These are phyloP conservation scores for Danio aesculapii DNA, from an alignment of 2,797 vertebrate genomes.

Conservation along the genomic window DNA sequence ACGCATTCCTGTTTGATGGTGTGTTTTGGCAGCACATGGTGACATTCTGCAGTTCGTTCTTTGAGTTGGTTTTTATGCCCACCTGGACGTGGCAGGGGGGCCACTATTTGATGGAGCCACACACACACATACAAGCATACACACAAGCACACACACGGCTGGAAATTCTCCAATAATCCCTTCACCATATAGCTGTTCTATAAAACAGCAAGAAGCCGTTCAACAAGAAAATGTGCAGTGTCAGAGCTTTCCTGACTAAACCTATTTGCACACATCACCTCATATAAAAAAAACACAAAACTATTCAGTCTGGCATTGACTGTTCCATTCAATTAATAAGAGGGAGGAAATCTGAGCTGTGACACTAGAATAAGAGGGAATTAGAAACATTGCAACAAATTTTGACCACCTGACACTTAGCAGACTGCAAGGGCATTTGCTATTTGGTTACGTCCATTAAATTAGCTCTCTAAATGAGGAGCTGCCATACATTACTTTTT, in stretches of 20 bases:
- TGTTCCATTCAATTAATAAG: slow-evolving; percentile 20
- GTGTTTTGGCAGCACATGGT: slow-evolving; percentile 49
- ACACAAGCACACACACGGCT: slow-evolving; percentile 33
- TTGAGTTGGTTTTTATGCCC: slow-evolving; percentile 42
- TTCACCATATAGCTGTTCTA: slow-evolving; percentile 20
- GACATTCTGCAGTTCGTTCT: slow-evolving; percentile 56
- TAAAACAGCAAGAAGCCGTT: slow-evolving; percentile 45
- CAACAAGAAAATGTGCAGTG: slow-evolving; percentile 37
- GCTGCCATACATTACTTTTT: background rate
- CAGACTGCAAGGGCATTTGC: slow-evolving; percentile 81
- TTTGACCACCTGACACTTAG: slow-evolving; percentile 75
- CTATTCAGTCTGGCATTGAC: slow-evolving; percentile 17
- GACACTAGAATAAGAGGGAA: background rate
- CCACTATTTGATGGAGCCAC: slow-evolving; percentile 35
- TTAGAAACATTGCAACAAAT: background rate
- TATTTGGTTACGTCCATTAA: slow-evolving; percentile 82
- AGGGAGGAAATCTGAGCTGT: background rate
- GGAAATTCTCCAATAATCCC: slow-evolving; percentile 26
- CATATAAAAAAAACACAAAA: slow-evolving; percentile 34
- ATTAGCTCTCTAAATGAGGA: slow-evolving; percentile 66
- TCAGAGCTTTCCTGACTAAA: slow-evolving; percentile 35
- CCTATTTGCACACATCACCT: slow-evolving; percentile 46
- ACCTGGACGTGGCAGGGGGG: slow-evolving; percentile 56
- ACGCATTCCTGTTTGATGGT: slow-evolving; percentile 55
- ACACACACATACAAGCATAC: slow-evolving; percentile 8